Evolutionary conservation across 2,797 vertebrate species (phyloP).

Genomic region (Onychomys leucogaster): DNA sequence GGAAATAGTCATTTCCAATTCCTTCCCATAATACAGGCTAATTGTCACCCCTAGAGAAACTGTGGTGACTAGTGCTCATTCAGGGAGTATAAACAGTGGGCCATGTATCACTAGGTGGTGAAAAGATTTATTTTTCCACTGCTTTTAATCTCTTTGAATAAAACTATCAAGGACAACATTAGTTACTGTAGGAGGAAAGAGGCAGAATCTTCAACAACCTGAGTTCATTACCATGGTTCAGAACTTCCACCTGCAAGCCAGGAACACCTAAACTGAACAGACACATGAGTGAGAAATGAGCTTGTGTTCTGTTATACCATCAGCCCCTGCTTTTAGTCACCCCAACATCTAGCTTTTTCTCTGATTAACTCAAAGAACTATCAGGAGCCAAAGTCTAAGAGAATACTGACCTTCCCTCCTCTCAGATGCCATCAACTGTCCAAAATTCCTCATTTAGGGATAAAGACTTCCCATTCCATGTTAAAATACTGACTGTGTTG

Average conservation of each 20-base stretch:
- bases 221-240: not conserved
- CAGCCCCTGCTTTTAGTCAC: not conserved
- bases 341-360: not conserved
- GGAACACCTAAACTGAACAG: not conserved
- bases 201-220: not conserved
- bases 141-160: not conserved
- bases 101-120: not conserved
- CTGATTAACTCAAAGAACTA: not conserved
- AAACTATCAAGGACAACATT: not conserved
- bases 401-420: not conserved
- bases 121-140: not conserved
- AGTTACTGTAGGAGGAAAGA: not conserved
- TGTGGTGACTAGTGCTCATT: not conserved
- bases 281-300: not conserved
- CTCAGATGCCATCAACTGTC: not conserved
- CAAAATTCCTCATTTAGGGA: not conserved
- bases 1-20: constrained; percentile 56
- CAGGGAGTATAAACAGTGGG: not conserved
- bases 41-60: not conserved
- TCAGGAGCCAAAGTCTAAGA: not conserved
- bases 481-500: not conserved
- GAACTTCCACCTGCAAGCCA: not conserved
- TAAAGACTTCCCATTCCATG: not conserved
- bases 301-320: not conserved
- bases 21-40: not conserved